Percentiles rank a stretch among this genome's conserved stretches.
phyloP scores from a whole-genome alignment of 2,888 invertebrate genomes.

The Lochmaea capreae region DNA sequence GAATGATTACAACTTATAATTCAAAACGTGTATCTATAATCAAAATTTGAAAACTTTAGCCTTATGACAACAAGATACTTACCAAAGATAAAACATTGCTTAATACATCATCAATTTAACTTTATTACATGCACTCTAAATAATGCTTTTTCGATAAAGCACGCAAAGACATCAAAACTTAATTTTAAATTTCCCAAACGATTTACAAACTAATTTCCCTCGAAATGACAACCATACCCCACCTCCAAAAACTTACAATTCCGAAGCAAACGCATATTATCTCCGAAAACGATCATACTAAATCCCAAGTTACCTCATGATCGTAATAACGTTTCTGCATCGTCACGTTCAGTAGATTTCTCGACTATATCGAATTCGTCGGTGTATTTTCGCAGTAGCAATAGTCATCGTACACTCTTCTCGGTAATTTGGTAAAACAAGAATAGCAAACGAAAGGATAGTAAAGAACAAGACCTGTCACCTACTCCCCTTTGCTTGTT shows the following conservation, averaged over 20 bases:
- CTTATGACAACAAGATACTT: background rate
- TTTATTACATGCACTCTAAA: background rate
- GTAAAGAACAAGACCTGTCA: constrained; percentile 53
- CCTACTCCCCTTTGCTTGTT: constrained; percentile 13
- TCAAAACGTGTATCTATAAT: too few species aligned
- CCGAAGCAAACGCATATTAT: constrained; percentile 25
- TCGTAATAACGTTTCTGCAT: constrained; percentile 55
- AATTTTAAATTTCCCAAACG: constrained; percentile 20
- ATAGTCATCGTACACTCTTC: constrained; percentile 59
- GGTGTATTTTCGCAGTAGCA: constrained; percentile 54
- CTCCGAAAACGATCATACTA: constrained; percentile 29
- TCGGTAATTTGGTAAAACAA: constrained; percentile 64
- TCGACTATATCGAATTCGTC: constrained; percentile 13
- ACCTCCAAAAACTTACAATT: constrained; percentile 10
- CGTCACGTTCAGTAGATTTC: constrained; percentile 59
- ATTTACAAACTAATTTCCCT: constrained; percentile 22
- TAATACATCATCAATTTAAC: background rate
- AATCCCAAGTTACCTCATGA: constrained; percentile 51
- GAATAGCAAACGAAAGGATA: constrained; percentile 61
- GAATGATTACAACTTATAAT: too few species aligned
- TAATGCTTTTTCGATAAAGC: background rate
- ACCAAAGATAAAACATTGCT: background rate
- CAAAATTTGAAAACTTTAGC: too few species aligned
- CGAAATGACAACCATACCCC: constrained; percentile 6
- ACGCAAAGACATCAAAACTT: constrained; percentile 7